phyloP scores from a whole-genome alignment of 2,797 vertebrate species.

The Hydrophis major region DNA sequence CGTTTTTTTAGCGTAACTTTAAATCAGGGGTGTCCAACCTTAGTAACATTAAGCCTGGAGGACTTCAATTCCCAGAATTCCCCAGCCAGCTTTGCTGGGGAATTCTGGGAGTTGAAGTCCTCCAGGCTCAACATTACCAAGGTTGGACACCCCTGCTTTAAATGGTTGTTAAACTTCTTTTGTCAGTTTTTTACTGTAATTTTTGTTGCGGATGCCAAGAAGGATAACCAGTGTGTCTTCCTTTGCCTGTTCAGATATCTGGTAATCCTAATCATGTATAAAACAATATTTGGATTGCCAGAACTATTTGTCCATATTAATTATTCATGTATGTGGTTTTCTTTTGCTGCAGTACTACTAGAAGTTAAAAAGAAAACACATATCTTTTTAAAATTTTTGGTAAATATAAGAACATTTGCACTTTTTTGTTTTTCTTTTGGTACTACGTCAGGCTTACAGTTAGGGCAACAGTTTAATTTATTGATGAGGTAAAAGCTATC shows the following conservation, averaged over 20 bases:
- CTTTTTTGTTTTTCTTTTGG: background rate
- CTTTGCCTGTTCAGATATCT: background rate
- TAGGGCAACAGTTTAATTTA: background rate
- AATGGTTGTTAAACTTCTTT: background rate
- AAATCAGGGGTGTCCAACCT: background rate
- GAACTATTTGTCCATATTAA: constrained; percentile 10
- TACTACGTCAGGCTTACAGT: background rate
- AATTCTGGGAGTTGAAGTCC: no score
- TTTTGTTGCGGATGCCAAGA: background rate
- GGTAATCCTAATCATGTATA: background rate
- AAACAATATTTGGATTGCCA: background rate
- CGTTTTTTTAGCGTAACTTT: background rate
- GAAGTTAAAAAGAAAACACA: background rate
- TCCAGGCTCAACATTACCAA: no score
- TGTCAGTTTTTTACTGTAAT: background rate
- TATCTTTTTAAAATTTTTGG: background rate
- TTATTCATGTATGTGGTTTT: constrained; percentile 4
- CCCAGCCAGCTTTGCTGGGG: no score
- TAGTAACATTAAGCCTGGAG: no score
- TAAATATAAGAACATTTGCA: background rate
- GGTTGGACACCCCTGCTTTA: background rate
- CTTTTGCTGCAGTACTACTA: constrained; percentile 9
- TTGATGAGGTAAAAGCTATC: background rate
- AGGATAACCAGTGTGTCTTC: background rate
- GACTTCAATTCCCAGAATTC: no score